Evolutionary conservation across 2,797 vertebrate species (phyloP).

Genomic region (Gymnothorax reevesii): DNA sequence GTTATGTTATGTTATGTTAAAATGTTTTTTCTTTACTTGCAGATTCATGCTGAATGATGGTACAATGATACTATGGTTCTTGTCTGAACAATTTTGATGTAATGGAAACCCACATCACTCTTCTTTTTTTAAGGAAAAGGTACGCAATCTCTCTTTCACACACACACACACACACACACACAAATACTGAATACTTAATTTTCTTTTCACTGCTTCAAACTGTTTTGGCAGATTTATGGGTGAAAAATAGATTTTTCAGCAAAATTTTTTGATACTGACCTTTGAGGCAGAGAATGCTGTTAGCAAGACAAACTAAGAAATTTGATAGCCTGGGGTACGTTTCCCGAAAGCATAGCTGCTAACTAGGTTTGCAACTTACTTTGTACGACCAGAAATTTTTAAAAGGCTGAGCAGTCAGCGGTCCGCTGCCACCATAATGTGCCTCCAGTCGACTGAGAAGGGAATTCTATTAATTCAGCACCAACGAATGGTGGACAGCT

Average conservation of each 20-base stretch:
- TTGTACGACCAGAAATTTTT: not conserved
- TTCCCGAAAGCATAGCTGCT: no score
- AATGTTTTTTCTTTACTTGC: no score
- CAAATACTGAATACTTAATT: not conserved
- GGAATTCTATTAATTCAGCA: not conserved
- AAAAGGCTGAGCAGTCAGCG: not conserved
- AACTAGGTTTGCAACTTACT: no score
- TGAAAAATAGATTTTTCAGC: constrained; percentile 2
- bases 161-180: no score
- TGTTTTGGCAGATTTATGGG: not conserved
- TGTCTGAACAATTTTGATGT: not conserved
- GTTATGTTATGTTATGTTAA: no score
- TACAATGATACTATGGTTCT: not conserved
- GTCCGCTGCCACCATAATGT: not conserved
- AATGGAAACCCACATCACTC: not conserved
- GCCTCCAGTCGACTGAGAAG: not conserved
- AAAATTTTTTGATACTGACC: not conserved
- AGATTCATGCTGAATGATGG: not conserved
- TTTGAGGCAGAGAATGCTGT: not conserved
- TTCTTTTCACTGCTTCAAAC: not conserved
- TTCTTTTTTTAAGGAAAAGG: not conserved
- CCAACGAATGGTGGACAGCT: not conserved
- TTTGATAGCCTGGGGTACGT: no score
- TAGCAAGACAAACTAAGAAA: not conserved
- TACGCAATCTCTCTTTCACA: no score